Percentiles rank a stretch among this genome's conserved stretches.
Evolutionary conservation across 2,888 invertebrate species (phyloP).

Genomic region (Himalopsyche japonica): DNA sequence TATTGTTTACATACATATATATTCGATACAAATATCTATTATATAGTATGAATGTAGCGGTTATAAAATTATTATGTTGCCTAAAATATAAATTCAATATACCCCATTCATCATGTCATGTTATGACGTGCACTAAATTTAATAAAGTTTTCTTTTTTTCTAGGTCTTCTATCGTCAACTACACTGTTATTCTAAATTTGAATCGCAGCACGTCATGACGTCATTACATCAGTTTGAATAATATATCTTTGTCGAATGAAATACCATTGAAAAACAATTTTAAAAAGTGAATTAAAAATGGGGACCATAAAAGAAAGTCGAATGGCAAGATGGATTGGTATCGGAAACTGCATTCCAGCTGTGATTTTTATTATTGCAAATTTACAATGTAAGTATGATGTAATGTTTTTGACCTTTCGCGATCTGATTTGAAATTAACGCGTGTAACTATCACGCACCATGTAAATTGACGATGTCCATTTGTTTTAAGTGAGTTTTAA

Average conservation of each 20-base stretch:
- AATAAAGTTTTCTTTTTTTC: neutral
- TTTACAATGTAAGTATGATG: neutral
- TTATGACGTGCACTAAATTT: no score
- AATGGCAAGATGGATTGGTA: neutral
- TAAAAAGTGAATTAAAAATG: neutral
- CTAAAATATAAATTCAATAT: no score
- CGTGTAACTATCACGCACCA: no score
- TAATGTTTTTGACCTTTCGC: neutral
- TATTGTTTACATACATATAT: no score
- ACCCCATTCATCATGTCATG: no score
- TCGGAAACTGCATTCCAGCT: neutral
- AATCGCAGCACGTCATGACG: neutral
- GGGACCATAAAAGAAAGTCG: neutral
- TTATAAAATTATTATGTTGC: no score
- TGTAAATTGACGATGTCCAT: no score
- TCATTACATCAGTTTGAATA: neutral
- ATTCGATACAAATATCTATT: no score
- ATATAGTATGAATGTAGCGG: no score
- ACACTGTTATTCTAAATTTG: neutral
- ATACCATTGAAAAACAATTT: neutral
- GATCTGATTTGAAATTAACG: no score
- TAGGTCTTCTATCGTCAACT: neutral
- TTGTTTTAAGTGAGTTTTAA: no score
- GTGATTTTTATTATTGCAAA: neutral
- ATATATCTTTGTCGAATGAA: neutral